phyloP scores from a whole-genome alignment of 2,113 vertebrate species.

The Carassius auratus region DNA sequence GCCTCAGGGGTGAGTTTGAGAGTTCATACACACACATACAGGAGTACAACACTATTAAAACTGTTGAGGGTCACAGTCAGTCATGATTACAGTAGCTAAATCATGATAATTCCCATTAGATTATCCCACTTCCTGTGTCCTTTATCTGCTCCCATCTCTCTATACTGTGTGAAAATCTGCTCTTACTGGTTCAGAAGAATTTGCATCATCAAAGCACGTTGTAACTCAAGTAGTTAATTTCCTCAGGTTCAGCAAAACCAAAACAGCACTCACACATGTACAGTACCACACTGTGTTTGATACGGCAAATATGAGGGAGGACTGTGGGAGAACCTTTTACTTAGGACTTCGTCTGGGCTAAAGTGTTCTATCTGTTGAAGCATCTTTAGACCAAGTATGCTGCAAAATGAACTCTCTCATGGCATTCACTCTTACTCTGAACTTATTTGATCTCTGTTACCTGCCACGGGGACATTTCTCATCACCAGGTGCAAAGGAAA shows the following conservation, averaged over 20 bases:
- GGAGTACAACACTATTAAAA: background rate
- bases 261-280: conserved; percentile 16
- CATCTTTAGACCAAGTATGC: background rate
- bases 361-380: background rate
- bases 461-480: conserved; percentile 44
- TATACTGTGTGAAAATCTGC: conserved; percentile 1
- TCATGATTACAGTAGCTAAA: conserved; percentile 67
- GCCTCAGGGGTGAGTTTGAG: conserved; percentile 12
- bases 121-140: conserved; percentile 66
- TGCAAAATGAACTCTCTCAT: background rate
- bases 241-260: conserved; percentile 1
- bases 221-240: conserved; percentile 28
- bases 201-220: background rate
- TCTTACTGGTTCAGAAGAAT: background rate
- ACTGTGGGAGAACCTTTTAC: conserved; percentile 1
- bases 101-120: conserved; percentile 60
- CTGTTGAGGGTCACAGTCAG: background rate
- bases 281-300: background rate
- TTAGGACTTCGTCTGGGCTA: background rate
- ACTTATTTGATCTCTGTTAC: conserved; percentile 34
- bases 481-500: conserved; percentile 55
- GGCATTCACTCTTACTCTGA: background rate
- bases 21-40: conserved; percentile 20
- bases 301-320: background rate
- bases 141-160: conserved; percentile 2